Conservation (phyloP, 2,113 vertebrate species). For the Boleophthalmus pectinirostris region DNA sequence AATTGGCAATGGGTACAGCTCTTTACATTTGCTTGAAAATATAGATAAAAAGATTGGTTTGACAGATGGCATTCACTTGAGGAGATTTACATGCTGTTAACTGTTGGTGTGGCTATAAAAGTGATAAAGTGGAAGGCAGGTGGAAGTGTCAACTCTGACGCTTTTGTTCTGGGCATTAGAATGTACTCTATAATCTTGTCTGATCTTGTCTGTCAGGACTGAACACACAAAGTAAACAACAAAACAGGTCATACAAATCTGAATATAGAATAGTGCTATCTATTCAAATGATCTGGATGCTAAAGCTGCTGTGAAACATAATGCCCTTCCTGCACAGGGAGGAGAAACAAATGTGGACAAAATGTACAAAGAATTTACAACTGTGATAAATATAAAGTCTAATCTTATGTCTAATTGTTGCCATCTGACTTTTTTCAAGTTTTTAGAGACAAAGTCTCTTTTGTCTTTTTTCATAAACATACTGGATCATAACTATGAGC, state of each 20-base stretch:
- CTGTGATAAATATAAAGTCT: background rate
- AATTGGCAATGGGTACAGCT: too few species aligned
- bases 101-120: background rate
- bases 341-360: background rate
- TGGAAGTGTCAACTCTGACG: background rate
- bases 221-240: background rate
- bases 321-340: background rate
- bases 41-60: background rate
- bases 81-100: background rate
- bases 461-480: too few species aligned
- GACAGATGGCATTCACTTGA: background rate
- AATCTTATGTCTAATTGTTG: background rate
- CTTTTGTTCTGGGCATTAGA: background rate
- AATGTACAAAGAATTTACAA: background rate
- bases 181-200: constrained; percentile 1
- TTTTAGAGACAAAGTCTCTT: background rate
- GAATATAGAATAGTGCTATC: background rate
- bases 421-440: background rate
- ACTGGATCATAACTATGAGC: too few species aligned
- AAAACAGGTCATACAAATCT: background rate
- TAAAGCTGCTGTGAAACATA: background rate
- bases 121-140: background rate
- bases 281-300: background rate
- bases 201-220: background rate
- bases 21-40: too few species aligned